Evolutionary conservation across 2,113 vertebrate species (phyloP).

Genomic region (Zapornia atra): DNA sequence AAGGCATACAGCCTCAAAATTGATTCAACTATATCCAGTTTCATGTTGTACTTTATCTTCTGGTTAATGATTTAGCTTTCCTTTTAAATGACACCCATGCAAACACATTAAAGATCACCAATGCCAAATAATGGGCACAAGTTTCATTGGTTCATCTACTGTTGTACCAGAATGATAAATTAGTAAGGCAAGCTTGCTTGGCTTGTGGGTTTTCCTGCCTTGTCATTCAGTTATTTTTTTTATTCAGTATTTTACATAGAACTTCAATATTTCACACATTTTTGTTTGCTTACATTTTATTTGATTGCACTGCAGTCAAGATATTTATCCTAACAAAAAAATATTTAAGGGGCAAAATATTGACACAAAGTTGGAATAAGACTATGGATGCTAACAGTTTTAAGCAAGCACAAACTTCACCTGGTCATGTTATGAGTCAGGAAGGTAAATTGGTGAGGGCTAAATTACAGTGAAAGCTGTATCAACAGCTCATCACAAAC

Average conservation of each 20-base stretch:
- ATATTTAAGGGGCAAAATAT: background rate
- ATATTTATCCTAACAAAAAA: background rate
- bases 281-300: background rate
- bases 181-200: background rate
- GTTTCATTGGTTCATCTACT: background rate
- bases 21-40: background rate
- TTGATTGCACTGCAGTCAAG: background rate
- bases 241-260: background rate
- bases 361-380: background rate
- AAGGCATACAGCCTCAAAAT: background rate
- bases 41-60: background rate
- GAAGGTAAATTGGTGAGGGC: background rate
- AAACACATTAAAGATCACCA: background rate
- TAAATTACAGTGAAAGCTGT: background rate
- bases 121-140: background rate
- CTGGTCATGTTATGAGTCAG: background rate
- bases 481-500: fast-evolving
- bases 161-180: background rate
- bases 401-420: background rate
- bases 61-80: conserved; percentile 22
- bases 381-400: background rate
- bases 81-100: background rate
- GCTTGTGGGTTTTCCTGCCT: background rate
- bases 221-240: background rate
- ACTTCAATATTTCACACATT: background rate